Evolutionary conservation across 2,888 invertebrate species (phyloP).

Genomic region (Caenorhabditis afra): DNA sequence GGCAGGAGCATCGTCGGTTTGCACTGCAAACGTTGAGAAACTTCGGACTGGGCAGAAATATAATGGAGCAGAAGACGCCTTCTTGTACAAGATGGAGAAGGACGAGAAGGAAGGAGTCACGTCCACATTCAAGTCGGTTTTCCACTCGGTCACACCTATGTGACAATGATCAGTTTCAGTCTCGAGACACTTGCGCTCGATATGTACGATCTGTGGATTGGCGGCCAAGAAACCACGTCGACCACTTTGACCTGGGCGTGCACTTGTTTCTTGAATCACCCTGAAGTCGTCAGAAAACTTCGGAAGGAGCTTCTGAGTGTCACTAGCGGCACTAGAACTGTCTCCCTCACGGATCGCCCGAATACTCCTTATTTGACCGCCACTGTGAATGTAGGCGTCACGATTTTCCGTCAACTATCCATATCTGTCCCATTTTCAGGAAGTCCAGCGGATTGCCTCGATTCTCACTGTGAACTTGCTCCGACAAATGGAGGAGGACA

Average conservation of each 20-base stretch:
- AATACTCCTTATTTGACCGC: constrained; percentile 36
- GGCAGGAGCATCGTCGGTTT: constrained; percentile 59
- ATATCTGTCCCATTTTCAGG: no score
- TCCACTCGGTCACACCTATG: no score
- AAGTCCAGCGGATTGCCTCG: no score
- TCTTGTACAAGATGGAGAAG: constrained; percentile 61
- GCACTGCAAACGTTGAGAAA: constrained; percentile 56
- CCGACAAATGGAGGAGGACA: no score
- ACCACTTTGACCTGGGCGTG: constrained; percentile 63
- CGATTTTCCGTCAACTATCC: no score
- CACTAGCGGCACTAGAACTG: constrained; percentile 32
- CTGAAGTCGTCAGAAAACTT: constrained; percentile 53
- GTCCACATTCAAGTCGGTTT: constrained; percentile 43
- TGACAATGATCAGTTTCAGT: constrained; percentile 7
- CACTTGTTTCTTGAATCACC: constrained; percentile 60
- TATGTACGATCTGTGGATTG: constrained; percentile 65
- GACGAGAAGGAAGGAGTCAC: constrained; percentile 42
- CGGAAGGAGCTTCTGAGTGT: constrained; percentile 51
- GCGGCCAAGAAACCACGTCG: constrained; percentile 70
- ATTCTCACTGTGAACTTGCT: no score
- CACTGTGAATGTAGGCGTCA: no score
- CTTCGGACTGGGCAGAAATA: constrained; percentile 58
- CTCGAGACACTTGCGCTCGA: constrained; percentile 51
- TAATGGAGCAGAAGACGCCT: constrained; percentile 65
- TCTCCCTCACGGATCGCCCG: constrained; percentile 47